Base-by-base conservation (phyloP, 2,113 vertebrate genomes). In the Anthoscopus minutus region DNA sequence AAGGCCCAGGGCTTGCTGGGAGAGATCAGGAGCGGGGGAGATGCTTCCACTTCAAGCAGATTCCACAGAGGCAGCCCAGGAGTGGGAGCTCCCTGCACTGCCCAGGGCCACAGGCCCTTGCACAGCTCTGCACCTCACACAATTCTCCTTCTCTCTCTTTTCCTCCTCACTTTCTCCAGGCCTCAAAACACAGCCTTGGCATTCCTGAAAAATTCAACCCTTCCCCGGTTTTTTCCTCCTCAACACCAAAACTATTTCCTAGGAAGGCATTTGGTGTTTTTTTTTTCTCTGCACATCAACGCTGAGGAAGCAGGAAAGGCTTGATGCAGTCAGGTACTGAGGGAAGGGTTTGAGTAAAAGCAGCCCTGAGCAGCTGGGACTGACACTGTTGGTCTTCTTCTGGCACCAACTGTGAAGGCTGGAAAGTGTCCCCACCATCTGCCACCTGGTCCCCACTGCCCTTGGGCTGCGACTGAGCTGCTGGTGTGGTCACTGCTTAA, bases 401-500 rank as follows among this genome's bases (percentile, higher is more conserved):
- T 80, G 64, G 51, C 78, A 71, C 53, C 2, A 12, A 2, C 47
- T 74, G 81, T 15, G 61, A 47, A 76, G 53, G n/a, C 71, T 93
- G 82, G 45, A 57, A 84, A 87, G 8, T 23, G 47, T 78, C 51
- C 56, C 72, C 69, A 73, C 86, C 86, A 83, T 83, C 86, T 95
- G 95, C 64, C 72, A 88, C 67, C 67, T 38, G 28, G 15, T 77
- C 72, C 67, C 60, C 24, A 9, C 18, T 58, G 92, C 76, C 92
- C 88, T 58, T 30, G 6, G 27, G 71, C 74, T 69, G 53, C 10
- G 67, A 15, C 81, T 82, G 74, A 82, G 66, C 88, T 80, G 89
- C 82, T 96, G 82, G 6, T 78, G 47, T 74, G 92, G 86, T 78
- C 94, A 93, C 60, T 88, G 82, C 71, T 92, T 60, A 70, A 78